Evolutionary conservation across 2,113 vertebrate species (phyloP).

Genomic region (Nerophis ophidion): DNA sequence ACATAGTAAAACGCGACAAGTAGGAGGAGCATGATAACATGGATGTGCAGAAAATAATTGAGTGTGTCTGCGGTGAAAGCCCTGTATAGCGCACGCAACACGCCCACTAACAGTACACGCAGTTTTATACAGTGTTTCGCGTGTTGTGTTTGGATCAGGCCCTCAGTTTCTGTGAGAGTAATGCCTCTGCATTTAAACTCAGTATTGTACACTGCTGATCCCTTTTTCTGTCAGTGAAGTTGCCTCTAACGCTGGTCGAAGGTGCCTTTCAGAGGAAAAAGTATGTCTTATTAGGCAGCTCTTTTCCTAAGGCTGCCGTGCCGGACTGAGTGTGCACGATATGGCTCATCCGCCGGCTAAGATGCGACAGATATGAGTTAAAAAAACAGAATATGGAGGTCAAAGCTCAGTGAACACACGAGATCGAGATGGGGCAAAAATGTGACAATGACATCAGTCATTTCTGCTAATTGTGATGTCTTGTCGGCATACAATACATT

Average conservation of each 20-base stretch:
- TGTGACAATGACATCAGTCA: conserved; percentile 27
- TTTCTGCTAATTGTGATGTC: conserved; percentile 3
- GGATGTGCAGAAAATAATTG: too few species aligned
- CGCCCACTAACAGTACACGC: too few species aligned
- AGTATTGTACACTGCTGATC: conserved; percentile 4
- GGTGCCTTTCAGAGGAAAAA: conserved; percentile 52
- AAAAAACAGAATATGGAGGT: conserved; percentile 48
- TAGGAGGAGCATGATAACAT: too few species aligned
- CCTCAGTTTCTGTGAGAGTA: too few species aligned
- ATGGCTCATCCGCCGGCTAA: conserved; percentile 43
- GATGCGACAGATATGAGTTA: conserved; percentile 51
- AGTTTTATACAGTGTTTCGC: too few species aligned
- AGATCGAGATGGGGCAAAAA: conserved; percentile 3
- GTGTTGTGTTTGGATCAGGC: too few species aligned
- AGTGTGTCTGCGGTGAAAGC: too few species aligned
- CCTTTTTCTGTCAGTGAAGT: conserved; percentile 8
- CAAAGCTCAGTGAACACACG: conserved; percentile 25
- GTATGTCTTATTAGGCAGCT: conserved; percentile 41
- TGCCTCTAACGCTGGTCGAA: conserved; percentile 45
- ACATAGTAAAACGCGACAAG: too few species aligned
- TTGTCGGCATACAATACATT: conserved; percentile 2
- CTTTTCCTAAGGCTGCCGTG: conserved; percentile 41
- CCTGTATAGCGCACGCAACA: too few species aligned
- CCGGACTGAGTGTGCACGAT: conserved; percentile 28
- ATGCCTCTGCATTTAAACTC: conserved; percentile 14